Evolutionary conservation across 2,113 vertebrate genomes (phyloP).

Genomic region (Phrynosoma blainvillii): DNA sequence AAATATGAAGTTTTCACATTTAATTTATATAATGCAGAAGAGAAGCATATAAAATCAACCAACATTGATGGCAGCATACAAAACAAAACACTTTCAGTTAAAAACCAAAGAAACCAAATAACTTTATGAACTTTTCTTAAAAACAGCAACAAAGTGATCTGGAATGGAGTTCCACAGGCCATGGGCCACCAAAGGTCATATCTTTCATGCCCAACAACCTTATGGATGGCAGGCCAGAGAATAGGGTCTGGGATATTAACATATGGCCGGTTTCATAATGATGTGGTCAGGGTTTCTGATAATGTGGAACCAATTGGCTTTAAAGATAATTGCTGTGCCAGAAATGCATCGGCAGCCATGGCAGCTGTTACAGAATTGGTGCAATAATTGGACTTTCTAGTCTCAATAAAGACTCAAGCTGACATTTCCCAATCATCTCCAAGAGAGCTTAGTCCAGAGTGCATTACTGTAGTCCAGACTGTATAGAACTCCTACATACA

Average conservation of each 20-base stretch:
- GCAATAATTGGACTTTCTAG: no score
- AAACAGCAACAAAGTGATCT: no score
- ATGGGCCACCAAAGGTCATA: no score
- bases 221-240: neutral
- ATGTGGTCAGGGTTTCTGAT: neutral
- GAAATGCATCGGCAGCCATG: neutral
- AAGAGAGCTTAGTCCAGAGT: neutral
- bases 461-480: neutral
- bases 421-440: neutral
- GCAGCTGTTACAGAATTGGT: neutral
- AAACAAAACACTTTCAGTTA: no score
- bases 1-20: no score
- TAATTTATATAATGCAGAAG: no score
- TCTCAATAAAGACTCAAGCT: no score
- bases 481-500: neutral
- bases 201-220: neutral
- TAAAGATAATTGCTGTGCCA: neutral
- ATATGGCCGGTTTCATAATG: neutral
- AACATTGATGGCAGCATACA: no score
- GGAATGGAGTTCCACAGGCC: no score
- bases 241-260: neutral
- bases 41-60: no score
- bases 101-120: no score
- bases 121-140: no score
- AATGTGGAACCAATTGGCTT: neutral